Evolutionary conservation across 2,888 invertebrate species (phyloP), one percentile per base, ranked within the genome.

Genomic region (Synanthedon tipuliformis): DNA sequence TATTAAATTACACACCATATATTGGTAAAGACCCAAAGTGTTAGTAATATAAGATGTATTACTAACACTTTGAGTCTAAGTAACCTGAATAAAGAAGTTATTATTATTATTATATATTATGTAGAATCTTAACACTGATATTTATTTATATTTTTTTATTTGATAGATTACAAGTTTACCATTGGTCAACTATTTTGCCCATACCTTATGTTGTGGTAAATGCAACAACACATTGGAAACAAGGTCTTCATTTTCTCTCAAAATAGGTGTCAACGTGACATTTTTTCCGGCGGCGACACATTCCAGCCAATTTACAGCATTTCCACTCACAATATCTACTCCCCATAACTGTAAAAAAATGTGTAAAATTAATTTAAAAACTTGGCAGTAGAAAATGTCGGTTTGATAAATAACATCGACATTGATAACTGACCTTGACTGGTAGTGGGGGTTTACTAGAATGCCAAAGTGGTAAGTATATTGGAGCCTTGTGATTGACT

Each of bases 231-330:
- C 81, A 61, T 78, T 78, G 18, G 88, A 85, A 12, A 87, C 73
- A 53, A 88, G 72, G 55, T 81, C 81, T 59, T 88, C 82, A 13
- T 82, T 80, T 16, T 83, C 81, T 65, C 75, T 73, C 34, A 68
- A 64, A 45, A 88, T 76, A 5, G 90, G 90, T 58, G 88, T 80
- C 51, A 89, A 66, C 40, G 81, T 87, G 23, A 90, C 74, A 59
- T 78, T 61, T 41, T 86, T 78, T 16, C 83, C 89, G 59, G 72
- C 82, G 10, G 88, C 88, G 50, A 90, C 81, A 70, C 87, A 86
- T 65, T 90, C 89, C 57, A 90, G 66, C 90, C 90, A 90, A 61
- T 83, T 89, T 3, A 90, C 73, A 53, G 90, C 90, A 78, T 88
- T 88, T 1, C 78, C 78, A 64, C 85, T 85, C 4, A 76, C 82